Percentiles rank a stretch among this genome's conserved stretches.
Conservation (phyloP, 2,888 invertebrate genomes). For the Ernsta delagoae region DNA sequence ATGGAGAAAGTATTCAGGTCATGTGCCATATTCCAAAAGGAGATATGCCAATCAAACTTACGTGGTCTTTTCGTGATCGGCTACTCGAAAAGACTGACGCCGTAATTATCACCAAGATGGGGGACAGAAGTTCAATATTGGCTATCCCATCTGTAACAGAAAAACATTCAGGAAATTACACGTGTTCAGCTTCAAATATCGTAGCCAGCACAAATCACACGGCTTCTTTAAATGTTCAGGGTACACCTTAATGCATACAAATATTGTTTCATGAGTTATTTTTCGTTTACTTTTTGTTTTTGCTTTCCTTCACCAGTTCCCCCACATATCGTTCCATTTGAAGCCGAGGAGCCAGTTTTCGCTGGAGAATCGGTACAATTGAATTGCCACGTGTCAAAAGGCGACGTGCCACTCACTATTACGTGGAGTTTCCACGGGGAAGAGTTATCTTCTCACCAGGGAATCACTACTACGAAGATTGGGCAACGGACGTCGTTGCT, state of each 20-base stretch:
- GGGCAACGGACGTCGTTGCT: slow-evolving; percentile 87
- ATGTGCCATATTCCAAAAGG: slow-evolving; percentile 87
- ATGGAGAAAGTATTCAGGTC: slow-evolving; percentile 84
- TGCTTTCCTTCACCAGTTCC: slow-evolving; percentile 55
- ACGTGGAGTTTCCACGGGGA: slow-evolving; percentile 90
- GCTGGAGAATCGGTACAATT: slow-evolving; percentile 87
- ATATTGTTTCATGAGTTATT: slow-evolving; percentile 52
- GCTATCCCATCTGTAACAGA: slow-evolving; percentile 88
- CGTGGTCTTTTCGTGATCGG: slow-evolving; percentile 88
- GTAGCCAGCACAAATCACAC: slow-evolving; percentile 88
- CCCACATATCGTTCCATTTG: slow-evolving; percentile 87
- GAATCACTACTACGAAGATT: slow-evolving; percentile 85
- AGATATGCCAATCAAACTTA: slow-evolving; percentile 88
- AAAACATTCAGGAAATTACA: slow-evolving; percentile 90
- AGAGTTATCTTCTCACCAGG: slow-evolving; percentile 81
- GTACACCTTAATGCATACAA: slow-evolving; percentile 74
- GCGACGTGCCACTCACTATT: slow-evolving; percentile 89
- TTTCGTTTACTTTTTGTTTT: slow-evolving; percentile 49
- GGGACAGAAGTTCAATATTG: slow-evolving; percentile 86
- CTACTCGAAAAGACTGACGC: slow-evolving; percentile 70
- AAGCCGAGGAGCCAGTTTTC: slow-evolving; percentile 86
- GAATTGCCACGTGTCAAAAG: slow-evolving; percentile 87
- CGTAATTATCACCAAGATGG: slow-evolving; percentile 83
- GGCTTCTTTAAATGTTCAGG: slow-evolving; percentile 87
- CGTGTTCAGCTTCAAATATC: slow-evolving; percentile 89